Evolutionary conservation across 2,888 invertebrate genomes (phyloP).

Genomic region (Brachylomia viminalis): DNA sequence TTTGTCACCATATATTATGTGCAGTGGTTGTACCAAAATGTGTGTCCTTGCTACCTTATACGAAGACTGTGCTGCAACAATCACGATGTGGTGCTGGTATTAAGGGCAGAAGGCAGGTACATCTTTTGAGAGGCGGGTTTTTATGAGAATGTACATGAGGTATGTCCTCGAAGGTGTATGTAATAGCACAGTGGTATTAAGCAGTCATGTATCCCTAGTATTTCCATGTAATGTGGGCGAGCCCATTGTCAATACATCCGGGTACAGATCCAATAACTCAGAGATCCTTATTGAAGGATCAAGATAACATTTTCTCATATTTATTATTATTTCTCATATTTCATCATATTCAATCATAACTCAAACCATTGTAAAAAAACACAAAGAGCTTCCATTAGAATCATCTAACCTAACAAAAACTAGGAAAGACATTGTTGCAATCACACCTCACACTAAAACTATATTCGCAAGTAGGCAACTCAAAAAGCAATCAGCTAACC

Average conservation of each 20-base stretch:
- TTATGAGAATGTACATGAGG: constrained; percentile 2
- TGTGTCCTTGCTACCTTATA: constrained; percentile 63
- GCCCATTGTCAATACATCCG: not conserved
- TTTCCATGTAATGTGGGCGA: too few relatives aligned
- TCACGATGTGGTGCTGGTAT: constrained; percentile 40
- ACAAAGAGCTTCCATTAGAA: too few relatives aligned
- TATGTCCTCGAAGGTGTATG: constrained; percentile 5
- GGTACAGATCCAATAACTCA: not conserved
- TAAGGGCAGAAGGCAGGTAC: constrained; percentile 45
- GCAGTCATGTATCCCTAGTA: constrained; percentile 6
- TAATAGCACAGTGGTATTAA: not conserved
- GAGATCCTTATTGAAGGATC: not conserved
- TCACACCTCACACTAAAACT: too few relatives aligned
- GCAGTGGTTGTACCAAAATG: constrained; percentile 47
- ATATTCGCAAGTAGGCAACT: too few relatives aligned
- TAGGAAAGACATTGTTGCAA: too few relatives aligned
- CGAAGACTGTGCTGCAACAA: constrained; percentile 46
- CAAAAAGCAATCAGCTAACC: too few relatives aligned
- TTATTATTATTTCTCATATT: too few relatives aligned
- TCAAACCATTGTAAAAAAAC: too few relatives aligned
- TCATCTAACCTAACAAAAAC: too few relatives aligned
- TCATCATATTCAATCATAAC: too few relatives aligned
- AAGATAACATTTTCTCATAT: not conserved
- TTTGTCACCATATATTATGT: constrained; percentile 63
- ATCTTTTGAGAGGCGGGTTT: constrained; percentile 43